These are phyloP conservation scores for Himantopus leucocephalus DNA, from an alignment of 2,113 vertebrate genomes.

Conservation along the genomic window DNA sequence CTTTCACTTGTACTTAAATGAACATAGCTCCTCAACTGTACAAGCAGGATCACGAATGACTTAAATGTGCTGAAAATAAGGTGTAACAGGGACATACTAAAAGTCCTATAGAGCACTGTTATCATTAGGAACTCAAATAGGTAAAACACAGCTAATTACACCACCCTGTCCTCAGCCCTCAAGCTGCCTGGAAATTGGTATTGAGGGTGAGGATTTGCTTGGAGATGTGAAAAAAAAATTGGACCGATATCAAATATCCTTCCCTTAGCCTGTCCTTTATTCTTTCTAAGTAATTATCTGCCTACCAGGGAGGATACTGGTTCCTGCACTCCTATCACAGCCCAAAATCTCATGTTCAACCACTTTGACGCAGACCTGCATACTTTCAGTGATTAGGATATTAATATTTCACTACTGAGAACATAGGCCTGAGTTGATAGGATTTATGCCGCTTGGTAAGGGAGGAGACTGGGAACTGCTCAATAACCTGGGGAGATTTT, in stretches of 20 bases:
- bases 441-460: not conserved
- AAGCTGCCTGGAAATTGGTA: not conserved
- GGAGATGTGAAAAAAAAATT: not conserved
- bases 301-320: accelerated
- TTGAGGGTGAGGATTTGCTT: not conserved
- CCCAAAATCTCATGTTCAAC: not conserved
- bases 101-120: not conserved
- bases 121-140: not conserved
- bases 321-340: not conserved
- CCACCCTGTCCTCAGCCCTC: not conserved
- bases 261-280: not conserved
- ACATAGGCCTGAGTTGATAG: not conserved
- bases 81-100: not conserved
- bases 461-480: not conserved
- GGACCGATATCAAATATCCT: not conserved
- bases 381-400: not conserved
- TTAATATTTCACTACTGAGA: not conserved
- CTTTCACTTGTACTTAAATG: not conserved
- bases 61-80: not conserved
- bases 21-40: not conserved
- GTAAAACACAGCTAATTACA: not conserved
- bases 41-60: not conserved
- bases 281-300: not conserved
- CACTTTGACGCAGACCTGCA: not conserved
- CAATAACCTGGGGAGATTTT: not conserved